phyloP scores from a whole-genome alignment of 1,140 invertebrate genomes.

The Leptestheria dahalacensis region DNA sequence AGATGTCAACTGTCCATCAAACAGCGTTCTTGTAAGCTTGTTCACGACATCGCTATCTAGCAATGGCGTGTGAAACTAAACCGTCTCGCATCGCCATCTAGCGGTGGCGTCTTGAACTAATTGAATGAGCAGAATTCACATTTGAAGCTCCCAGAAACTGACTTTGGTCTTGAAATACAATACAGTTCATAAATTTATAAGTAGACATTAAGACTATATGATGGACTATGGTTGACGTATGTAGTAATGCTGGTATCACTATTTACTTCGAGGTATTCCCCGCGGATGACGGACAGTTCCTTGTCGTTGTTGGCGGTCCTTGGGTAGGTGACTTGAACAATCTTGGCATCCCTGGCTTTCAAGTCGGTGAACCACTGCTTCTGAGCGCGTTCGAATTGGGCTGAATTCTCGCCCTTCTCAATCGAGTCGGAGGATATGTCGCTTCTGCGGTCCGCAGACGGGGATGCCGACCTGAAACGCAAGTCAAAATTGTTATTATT shows the following conservation, averaged over 20 bases:
- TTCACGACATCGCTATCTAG: too few species aligned
- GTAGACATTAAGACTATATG: slow-evolving; percentile 2
- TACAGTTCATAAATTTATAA: too few species aligned
- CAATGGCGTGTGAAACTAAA: too few species aligned
- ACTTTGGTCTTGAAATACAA: too few species aligned
- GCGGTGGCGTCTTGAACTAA: background rate
- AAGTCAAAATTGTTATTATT: background rate
- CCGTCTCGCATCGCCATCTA: background rate
- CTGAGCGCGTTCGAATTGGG: slow-evolving; percentile 33
- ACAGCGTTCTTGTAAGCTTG: too few species aligned
- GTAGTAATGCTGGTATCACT: background rate
- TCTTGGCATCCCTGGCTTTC: slow-evolving; percentile 52
- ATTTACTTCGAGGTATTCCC: slow-evolving; percentile 83
- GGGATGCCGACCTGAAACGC: slow-evolving; percentile 11
- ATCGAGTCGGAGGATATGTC: slow-evolving; percentile 63
- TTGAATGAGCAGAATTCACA: too few species aligned
- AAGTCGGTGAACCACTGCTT: slow-evolving; percentile 54
- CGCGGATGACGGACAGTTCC: slow-evolving; percentile 85
- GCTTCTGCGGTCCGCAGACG: slow-evolving; percentile 32
- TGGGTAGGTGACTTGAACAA: slow-evolving; percentile 87
- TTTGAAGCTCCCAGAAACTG: too few species aligned
- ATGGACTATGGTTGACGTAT: background rate
- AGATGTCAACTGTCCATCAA: too few species aligned
- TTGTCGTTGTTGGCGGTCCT: slow-evolving; percentile 95
- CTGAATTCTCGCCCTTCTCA: slow-evolving; percentile 38